phyloP scores from a whole-genome alignment of 2,888 invertebrate species.

The Drosophila pseudotakahashii region DNA sequence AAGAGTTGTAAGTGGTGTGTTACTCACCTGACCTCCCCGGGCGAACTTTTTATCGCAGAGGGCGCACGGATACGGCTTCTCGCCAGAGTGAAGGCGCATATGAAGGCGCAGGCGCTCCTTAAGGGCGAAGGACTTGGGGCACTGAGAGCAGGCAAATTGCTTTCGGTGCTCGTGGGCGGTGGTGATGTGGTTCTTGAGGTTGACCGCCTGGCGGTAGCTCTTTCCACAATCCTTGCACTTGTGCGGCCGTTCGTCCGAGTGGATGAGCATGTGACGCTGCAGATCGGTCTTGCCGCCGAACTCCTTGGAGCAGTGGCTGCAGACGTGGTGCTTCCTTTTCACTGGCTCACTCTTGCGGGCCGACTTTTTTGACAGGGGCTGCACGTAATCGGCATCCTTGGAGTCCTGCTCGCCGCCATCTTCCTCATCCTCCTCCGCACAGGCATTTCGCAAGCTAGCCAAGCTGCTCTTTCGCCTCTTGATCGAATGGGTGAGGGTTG shows the following conservation, averaged over 20 bases:
- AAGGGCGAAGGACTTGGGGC: constrained; percentile 90
- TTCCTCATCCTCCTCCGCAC: constrained; percentile 28
- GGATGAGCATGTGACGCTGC: constrained; percentile 88
- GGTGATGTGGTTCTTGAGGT: constrained; percentile 87
- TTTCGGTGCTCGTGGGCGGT: constrained; percentile 81
- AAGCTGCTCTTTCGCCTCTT: constrained; percentile 65
- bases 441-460: constrained; percentile 55
- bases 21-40: constrained; percentile 89
- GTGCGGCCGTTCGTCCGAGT: constrained; percentile 88
- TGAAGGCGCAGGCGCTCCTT: constrained; percentile 91
- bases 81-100: constrained; percentile 89
- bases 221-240: constrained; percentile 87
- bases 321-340: constrained; percentile 85
- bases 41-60: constrained; percentile 88
- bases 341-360: constrained; percentile 27
- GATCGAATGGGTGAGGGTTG: constrained; percentile 42
- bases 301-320: constrained; percentile 87
- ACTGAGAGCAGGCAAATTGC: constrained; percentile 89
- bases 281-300: constrained; percentile 88
- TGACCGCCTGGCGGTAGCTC: constrained; percentile 88
- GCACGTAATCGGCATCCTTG: constrained; percentile 55
- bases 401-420: constrained; percentile 39
- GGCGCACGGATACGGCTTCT: constrained; percentile 88
- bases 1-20: too few relatives aligned
- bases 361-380: constrained; percentile 47